These are phyloP conservation scores for Pristionchus japonicus DNA, from an alignment of 2,888 invertebrate genomes.

Conservation along the genomic window DNA sequence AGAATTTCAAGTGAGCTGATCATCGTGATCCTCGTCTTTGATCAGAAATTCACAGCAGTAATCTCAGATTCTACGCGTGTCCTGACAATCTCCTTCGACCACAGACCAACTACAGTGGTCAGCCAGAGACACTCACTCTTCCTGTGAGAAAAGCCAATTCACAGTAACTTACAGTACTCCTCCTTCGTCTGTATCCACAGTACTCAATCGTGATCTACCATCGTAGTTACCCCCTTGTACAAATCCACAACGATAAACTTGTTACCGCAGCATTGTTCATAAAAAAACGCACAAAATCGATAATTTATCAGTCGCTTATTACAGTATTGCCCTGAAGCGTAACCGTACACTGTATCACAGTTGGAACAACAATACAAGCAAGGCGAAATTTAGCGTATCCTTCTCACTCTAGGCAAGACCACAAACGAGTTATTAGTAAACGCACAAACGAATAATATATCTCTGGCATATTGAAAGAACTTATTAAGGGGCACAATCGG, in stretches of 20 bases:
- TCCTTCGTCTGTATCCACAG: not conserved
- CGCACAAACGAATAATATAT: not conserved
- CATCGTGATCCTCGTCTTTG: too few species aligned
- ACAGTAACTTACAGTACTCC: not conserved
- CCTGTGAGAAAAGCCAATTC: not conserved
- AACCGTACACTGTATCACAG: constrained; percentile 36
- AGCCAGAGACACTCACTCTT: not conserved
- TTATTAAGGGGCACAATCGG: constrained; percentile 26
- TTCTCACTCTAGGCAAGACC: constrained; percentile 14
- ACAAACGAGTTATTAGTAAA: constrained; percentile 17
- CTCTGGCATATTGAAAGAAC: constrained; percentile 33
- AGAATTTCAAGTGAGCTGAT: constrained; percentile 21
- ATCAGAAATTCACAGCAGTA: not conserved
- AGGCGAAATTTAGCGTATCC: constrained; percentile 17
- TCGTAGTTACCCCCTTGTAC: not conserved
- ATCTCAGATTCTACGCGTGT: not conserved
- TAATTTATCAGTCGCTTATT: constrained; percentile 30
- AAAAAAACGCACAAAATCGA: not conserved
- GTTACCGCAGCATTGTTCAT: too few species aligned
- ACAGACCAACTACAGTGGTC: constrained; percentile 15
- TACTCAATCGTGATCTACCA: not conserved
- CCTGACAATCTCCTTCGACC: constrained; percentile 27
- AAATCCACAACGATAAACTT: not conserved
- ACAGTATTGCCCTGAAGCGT: constrained; percentile 22
- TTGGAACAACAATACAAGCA: not conserved